Base-by-base conservation (phyloP, 2,113 vertebrate genomes). In the Ceyx cyanopectus region DNA sequence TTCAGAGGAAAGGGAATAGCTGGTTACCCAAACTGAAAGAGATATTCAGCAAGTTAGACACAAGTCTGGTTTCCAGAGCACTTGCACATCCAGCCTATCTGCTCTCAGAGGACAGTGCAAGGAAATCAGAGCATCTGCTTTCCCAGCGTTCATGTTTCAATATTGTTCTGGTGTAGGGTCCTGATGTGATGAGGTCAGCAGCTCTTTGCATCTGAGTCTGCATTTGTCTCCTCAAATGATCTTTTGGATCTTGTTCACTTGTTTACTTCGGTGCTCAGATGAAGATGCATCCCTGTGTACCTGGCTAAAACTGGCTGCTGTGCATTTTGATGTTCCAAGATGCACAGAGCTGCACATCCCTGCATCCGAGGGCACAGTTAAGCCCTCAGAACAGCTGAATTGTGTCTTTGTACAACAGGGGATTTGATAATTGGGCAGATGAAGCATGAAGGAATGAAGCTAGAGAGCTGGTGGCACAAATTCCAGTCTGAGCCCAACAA, bases 341-440 rank as follows among this genome's bases (percentile, higher is more conserved):
- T 77, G 95, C 75, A 93, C 62, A 92, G 83, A 60, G 12, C 75
- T 95, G 91, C 85, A 92, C 87, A 95, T 90, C 96, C 78, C 81
- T 83, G 70, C 65, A 26, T 96, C 87, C 79, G 93, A 93, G 95
- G 91, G 89, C 96, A 96, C 85, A 89, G 95, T 67, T 96, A 96
- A 97, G 93, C 94, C 79, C 88, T 81, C 69, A 76, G 83, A 95
- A 96, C 78, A 95, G 89, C 92, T 95, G 95, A 97, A 87, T 96
- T 57, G 87, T 95, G 87, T 93, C 94, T 97, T 94, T 93, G 77
- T 96, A 57, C 78, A 80, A 73, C 76, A 84, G 81, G 51, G 94
- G 86, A 96, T 97, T 96, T 97, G 91, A 95, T 96, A 97, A 97
- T 94, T 95, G 94, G 89, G 62, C 92, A 96, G 92, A 96, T 95